Base-by-base conservation (phyloP, 2,888 invertebrate species). In the Buathra laborator region DNA sequence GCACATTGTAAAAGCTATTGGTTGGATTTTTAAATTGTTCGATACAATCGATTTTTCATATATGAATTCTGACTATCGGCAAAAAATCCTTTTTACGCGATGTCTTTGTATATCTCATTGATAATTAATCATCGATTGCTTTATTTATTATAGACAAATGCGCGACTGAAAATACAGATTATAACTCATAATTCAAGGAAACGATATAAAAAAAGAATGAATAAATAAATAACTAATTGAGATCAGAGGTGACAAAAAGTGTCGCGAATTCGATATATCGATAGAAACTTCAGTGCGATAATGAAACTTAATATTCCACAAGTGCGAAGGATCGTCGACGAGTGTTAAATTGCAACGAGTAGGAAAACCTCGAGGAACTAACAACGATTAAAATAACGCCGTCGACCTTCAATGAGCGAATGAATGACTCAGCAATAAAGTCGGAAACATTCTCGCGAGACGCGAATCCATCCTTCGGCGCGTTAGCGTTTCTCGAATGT, bases 241-340 rank as follows among this genome's bases (percentile, higher is more conserved):
- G 56, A 66, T 10, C 37, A 14, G 14, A 6, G 44, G 2, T 10
- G 14, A 44, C n/a, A 37, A 29, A 56, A 12, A 48, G 44, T n/a
- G 24, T 2, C 4, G 59, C 10, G 66, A 48, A 48, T 53, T n/a
- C 48, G 51, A 76, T 66, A 76, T 53, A 70, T 46, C 56, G 56
- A 64, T 44, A 44, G 64, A 77, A 71, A 71, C 37, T 66, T 14
- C 32, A 66, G 53, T 43, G 10, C 19, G 16, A 5, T 5, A 32
- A 12, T 48, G 74, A 64, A 75, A 75, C 16, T 48, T 46, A 64
- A 75, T 37, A 37, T 75, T 64, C 74, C 32, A 6, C n/a, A 44
- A 12, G n/a, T 16, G 37, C 10, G 56, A 62, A 67, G 48, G 74
- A 29, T 64, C 10, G 44, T 19, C 56, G 70, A 14, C 51, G 37